A percentile compares a stretch with the other conserved stretches of the same genome.
phyloP scores from a whole-genome alignment of 2,113 vertebrate species.

The Campylorhamphus procurvoides region DNA sequence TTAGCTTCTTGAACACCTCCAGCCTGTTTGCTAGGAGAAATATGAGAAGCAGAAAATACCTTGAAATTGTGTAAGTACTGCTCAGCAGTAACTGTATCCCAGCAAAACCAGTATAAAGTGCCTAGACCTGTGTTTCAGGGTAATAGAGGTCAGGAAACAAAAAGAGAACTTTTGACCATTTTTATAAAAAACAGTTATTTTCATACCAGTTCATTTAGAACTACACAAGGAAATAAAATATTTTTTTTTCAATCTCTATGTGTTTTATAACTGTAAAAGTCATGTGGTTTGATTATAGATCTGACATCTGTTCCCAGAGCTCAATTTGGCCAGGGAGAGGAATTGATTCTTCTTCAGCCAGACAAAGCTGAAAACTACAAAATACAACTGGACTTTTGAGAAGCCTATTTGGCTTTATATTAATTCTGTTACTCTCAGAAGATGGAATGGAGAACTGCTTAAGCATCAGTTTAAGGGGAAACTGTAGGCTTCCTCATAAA shows the following conservation, averaged over 20 bases:
- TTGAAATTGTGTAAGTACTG: neutral
- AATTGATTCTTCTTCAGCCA: neutral
- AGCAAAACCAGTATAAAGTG: neutral
- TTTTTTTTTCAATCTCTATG: neutral
- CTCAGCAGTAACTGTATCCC: neutral
- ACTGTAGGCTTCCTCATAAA: neutral
- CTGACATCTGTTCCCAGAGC: neutral
- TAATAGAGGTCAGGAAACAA: neutral
- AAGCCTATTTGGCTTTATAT: neutral
- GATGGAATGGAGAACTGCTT: neutral
- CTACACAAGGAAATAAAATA: neutral
- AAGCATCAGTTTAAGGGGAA: neutral
- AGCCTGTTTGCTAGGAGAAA: rapidly evolving
- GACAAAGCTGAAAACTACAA: neutral
- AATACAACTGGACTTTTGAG: neutral
- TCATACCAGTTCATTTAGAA: neutral
- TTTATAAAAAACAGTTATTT: neutral
- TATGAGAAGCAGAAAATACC: neutral
- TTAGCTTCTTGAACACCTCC: neutral
- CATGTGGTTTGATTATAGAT: neutral
- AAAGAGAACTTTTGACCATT: neutral
- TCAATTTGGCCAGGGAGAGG: neutral
- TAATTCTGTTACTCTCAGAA: neutral
- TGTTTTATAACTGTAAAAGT: neutral
- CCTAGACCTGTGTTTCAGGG: neutral